phyloP scores from a whole-genome alignment of 1,140 invertebrate genomes.

The Drosophila pandora region DNA sequence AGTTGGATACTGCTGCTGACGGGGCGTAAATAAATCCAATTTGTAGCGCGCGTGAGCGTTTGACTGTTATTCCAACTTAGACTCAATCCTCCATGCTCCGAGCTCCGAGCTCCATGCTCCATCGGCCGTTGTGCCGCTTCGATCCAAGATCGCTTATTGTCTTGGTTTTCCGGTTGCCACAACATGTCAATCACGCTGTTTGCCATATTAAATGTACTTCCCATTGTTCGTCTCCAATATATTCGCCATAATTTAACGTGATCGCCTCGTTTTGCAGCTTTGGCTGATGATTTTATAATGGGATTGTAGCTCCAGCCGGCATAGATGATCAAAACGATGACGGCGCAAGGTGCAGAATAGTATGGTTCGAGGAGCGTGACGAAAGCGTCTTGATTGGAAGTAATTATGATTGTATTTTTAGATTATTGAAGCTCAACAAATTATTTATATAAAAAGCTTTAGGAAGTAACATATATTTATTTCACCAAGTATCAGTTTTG shows the following conservation, averaged over 20 bases:
- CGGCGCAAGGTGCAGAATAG: slow-evolving; percentile 22
- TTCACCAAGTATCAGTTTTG: no score
- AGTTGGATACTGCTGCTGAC: slow-evolving; percentile 41
- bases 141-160: slow-evolving; percentile 30
- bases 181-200: slow-evolving; percentile 66
- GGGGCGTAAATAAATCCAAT: slow-evolving; percentile 71
- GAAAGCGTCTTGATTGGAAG: slow-evolving; percentile 23
- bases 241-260: slow-evolving; percentile 47
- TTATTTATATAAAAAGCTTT: background rate
- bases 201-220: slow-evolving; percentile 48
- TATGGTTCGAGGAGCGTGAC: slow-evolving; percentile 18
- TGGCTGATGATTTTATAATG: slow-evolving; percentile 64
- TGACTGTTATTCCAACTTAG: slow-evolving; percentile 17
- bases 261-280: slow-evolving; percentile 60
- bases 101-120: no score
- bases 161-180: slow-evolving; percentile 61
- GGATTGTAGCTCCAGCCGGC: slow-evolving; percentile 22
- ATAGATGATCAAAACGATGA: slow-evolving; percentile 24
- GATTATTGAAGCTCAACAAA: background rate
- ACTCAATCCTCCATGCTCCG: background rate
- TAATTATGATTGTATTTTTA: slow-evolving; percentile 6
- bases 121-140: slow-evolving; percentile 33
- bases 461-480: no score
- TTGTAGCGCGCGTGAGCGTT: slow-evolving; percentile 72
- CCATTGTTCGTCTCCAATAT: slow-evolving; percentile 40